phyloP scores from a whole-genome alignment of 2,113 vertebrate genomes.

The Oreochromis tanganicae region DNA sequence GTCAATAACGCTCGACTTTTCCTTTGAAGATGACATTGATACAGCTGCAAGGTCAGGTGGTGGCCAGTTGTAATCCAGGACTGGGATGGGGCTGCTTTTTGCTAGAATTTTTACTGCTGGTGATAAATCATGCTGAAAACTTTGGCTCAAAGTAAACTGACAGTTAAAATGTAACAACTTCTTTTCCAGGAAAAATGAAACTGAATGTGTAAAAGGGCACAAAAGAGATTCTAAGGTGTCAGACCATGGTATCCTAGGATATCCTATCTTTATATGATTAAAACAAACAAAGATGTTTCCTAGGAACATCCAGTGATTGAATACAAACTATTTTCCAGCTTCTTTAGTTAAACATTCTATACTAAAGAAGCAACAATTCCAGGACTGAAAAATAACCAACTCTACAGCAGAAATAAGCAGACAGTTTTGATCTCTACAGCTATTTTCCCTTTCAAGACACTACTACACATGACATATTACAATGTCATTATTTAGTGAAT shows the following conservation, averaged over 20 bases:
- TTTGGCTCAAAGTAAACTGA: neutral
- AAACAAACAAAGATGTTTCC: neutral
- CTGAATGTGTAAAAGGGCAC: neutral
- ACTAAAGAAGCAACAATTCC: neutral
- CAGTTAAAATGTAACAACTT: neutral
- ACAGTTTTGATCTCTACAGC: neutral
- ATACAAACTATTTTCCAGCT: neutral
- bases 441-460: neutral
- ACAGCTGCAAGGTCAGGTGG: slow-evolving; percentile 29
- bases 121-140: slow-evolving; percentile 13
- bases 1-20: slow-evolving; percentile 19
- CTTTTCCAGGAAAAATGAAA: neutral
- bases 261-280: neutral
- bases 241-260: neutral
- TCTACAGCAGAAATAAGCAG: neutral
- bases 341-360: neutral
- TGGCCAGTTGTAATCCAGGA: slow-evolving; percentile 7
- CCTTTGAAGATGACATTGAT: slow-evolving; percentile 37
- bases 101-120: slow-evolving; percentile 1
- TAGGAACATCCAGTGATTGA: neutral
- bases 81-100: neutral
- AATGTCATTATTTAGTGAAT: neutral
- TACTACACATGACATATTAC: neutral
- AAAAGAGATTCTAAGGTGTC: neutral
- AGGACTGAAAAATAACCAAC: neutral